Conservation (phyloP, 2,888 invertebrate species). For the Athalia circularis region DNA sequence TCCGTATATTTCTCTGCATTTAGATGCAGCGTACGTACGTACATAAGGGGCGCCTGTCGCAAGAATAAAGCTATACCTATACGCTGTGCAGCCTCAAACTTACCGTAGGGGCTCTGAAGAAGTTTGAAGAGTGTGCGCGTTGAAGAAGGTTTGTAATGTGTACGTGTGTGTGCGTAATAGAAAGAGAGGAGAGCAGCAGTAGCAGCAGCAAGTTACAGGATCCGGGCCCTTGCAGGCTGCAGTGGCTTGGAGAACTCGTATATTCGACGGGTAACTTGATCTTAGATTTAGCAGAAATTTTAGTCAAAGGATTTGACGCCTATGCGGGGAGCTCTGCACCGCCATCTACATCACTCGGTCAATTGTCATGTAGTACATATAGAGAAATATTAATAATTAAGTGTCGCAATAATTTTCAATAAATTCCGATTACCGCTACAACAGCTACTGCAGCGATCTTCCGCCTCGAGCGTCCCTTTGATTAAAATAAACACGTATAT, state of each 20-base stretch:
- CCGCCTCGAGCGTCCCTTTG: not conserved
- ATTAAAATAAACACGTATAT: not conserved
- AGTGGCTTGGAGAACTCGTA: slow-evolving; percentile 17
- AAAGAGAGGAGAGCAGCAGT: not conserved
- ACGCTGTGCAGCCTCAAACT: not conserved
- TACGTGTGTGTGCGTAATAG: not conserved
- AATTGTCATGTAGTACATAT: slow-evolving; percentile 14
- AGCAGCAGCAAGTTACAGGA: slow-evolving; percentile 31
- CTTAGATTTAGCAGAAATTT: slow-evolving; percentile 7
- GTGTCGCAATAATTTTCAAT: slow-evolving; percentile 33
- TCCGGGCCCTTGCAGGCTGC: slow-evolving; percentile 34
- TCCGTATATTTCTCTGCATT: not conserved
- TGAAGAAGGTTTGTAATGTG: not conserved
- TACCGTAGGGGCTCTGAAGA: slow-evolving; percentile 2
- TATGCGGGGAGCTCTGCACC: not conserved
- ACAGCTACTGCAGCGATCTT: not conserved
- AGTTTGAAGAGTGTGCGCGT: not conserved
- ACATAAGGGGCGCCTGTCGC: not conserved
- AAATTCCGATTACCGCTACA: slow-evolving; percentile 10
- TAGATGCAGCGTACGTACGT: too few relatives aligned
- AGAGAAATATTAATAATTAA: slow-evolving; percentile 36
- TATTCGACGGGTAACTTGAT: slow-evolving; percentile 8
- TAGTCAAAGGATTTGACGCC: slow-evolving; percentile 1
- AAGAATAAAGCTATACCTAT: not conserved
- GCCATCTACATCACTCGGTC: not conserved